These are phyloP conservation scores for Beroe forskalii DNA, from an alignment of 37 sponge, comb jelly and placozoan species.

Conservation along the genomic window DNA sequence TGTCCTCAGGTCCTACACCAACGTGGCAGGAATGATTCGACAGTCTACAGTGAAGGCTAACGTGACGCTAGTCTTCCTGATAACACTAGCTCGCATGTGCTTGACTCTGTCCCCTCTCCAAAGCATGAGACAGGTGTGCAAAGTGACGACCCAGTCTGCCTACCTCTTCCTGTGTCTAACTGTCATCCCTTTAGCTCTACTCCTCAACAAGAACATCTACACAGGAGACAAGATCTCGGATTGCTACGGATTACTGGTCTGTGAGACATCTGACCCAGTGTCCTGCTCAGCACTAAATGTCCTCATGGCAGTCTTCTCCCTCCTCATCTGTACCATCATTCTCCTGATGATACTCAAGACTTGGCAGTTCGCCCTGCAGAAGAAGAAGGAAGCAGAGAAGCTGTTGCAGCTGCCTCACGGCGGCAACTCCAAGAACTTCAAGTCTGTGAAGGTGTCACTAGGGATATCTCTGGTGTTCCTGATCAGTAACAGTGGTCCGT, in stretches of 20 bases:
- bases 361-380: not conserved
- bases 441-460: constrained; percentile 5
- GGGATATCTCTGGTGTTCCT: not conserved
- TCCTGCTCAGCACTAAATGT: not conserved
- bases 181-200: not conserved
- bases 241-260: not conserved
- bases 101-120: not conserved
- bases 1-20: not conserved
- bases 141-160: not conserved
- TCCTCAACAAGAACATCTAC: not conserved
- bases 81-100: not conserved
- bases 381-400: not conserved
- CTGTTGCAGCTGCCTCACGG: not conserved
- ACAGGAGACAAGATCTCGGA: not conserved
- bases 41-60: not conserved
- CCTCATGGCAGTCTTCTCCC: not conserved
- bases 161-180: not conserved
- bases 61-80: not conserved
- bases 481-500: not conserved
- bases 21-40: not conserved
- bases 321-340: not conserved
- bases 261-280: not conserved
- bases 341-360: not conserved
- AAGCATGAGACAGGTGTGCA: not conserved
- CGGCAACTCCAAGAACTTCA: constrained; percentile 8